These are phyloP conservation scores for Channallabes apus DNA, from an alignment of 2,797 vertebrate genomes.

Conservation along the genomic window DNA sequence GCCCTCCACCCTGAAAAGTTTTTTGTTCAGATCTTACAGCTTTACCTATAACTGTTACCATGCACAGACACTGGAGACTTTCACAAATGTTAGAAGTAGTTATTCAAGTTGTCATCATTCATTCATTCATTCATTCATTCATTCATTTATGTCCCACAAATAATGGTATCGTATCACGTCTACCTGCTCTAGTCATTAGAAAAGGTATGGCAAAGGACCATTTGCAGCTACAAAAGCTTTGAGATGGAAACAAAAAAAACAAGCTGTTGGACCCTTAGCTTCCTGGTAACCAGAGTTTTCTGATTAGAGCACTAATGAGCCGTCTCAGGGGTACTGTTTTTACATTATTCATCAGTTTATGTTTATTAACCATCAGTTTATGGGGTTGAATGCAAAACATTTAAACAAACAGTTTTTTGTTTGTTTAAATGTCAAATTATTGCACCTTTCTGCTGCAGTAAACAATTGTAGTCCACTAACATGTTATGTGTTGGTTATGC, in stretches of 20 bases:
- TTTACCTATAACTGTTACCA: background rate
- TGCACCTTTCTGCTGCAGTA: conserved; percentile 53
- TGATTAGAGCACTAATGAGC: conserved; percentile 69
- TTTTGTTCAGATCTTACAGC: too few species aligned
- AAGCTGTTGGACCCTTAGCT: conserved; percentile 3
- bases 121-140: too few species aligned
- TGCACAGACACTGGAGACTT: background rate
- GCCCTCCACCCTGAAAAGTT: background rate
- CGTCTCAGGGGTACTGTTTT: conserved; percentile 57
- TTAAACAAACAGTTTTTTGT: conserved; percentile 39
- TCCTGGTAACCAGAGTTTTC: conserved; percentile 53
- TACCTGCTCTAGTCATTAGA: too few species aligned
- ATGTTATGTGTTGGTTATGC: background rate
- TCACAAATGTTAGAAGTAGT: background rate
- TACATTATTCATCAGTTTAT: conserved; percentile 71
- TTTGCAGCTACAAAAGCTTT: conserved; percentile 5
- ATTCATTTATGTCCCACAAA: background rate
- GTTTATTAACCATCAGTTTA: conserved; percentile 67
- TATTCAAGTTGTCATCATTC: too few species aligned
- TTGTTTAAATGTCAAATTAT: conserved; percentile 51
- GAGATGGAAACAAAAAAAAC: background rate
- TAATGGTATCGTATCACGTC: background rate
- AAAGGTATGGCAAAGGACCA: background rate
- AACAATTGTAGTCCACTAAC: background rate
- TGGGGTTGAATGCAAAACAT: conserved; percentile 32